phyloP scores from a whole-genome alignment of 2,113 vertebrate species.

The Grammomys surdaster region DNA sequence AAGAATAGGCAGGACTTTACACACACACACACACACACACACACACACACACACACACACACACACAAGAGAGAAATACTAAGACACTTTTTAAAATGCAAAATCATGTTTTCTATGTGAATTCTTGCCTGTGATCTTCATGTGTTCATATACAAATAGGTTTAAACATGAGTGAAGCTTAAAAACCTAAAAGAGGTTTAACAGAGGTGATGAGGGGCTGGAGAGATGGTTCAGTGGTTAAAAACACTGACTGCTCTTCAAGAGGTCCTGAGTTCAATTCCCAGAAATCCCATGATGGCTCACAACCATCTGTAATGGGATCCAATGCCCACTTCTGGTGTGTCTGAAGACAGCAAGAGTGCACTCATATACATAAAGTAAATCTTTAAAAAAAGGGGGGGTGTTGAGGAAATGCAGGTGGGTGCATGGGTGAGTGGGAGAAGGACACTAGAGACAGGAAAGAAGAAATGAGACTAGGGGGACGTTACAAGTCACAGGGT shows the following conservation, averaged over 20 bases:
- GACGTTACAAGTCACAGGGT: rapidly evolving
- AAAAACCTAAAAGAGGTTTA: not conserved
- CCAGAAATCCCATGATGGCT: no score
- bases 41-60: not conserved
- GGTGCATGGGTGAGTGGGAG: not conserved
- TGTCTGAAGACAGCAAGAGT: no score
- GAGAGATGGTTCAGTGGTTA: no score
- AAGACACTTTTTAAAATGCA: not conserved
- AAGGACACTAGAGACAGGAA: not conserved
- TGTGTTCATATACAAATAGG: not conserved
- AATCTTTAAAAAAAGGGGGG: not conserved
- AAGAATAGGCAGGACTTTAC: not conserved
- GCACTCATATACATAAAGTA: no score
- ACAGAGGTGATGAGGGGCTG: not conserved
- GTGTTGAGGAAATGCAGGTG: not conserved
- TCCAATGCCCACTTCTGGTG: no score
- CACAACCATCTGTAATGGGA: no score
- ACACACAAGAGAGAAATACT: not conserved
- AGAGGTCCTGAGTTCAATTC: no score
- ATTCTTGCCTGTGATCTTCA: not conserved
- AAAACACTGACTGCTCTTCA: no score
- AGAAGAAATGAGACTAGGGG: not conserved
- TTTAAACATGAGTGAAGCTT: not conserved
- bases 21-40: not conserved
- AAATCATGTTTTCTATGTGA: not conserved